These are phyloP conservation scores for Anaspis maculata DNA, from an alignment of 2,888 invertebrate species.

Conservation along the genomic window DNA sequence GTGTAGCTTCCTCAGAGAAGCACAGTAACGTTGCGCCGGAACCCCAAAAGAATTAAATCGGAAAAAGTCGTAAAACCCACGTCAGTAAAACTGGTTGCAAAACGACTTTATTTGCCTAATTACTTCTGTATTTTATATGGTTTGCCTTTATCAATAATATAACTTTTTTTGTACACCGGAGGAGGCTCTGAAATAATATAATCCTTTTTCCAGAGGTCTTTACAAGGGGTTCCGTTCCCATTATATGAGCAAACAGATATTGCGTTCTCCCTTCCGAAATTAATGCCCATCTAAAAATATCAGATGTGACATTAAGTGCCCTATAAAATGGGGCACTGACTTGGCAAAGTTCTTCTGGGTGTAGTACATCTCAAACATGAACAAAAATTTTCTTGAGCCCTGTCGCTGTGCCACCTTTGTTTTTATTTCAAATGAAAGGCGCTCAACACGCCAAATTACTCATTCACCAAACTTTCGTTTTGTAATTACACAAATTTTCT, in stretches of 20 bases:
- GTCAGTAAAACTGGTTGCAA: constrained; percentile 17
- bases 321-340: constrained; percentile 10
- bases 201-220: constrained; percentile 18
- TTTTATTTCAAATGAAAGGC: too few species aligned
- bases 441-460: too few species aligned
- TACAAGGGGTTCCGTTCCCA: constrained; percentile 19
- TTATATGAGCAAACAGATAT: constrained; percentile 24
- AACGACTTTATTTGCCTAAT: constrained; percentile 29
- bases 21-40: too few species aligned
- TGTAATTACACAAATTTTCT: too few species aligned
- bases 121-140: constrained; percentile 21
- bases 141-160: constrained; percentile 22
- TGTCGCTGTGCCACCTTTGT: too few species aligned
- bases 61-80: constrained; percentile 20
- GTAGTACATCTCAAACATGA: too few species aligned
- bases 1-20: too few species aligned
- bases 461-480: too few species aligned
- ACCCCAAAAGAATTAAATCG: constrained; percentile 23
- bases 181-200: constrained; percentile 16
- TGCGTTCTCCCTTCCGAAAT: constrained; percentile 22
- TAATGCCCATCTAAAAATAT: constrained; percentile 21
- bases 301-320: constrained; percentile 19
- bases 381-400: too few species aligned
- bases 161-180: constrained; percentile 11
- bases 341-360: too few species aligned